A percentile compares a stretch with the other conserved stretches of the same genome.
phyloP scores from a whole-genome alignment of 1,140 invertebrate species.

The Macrostomum lignano region DNA sequence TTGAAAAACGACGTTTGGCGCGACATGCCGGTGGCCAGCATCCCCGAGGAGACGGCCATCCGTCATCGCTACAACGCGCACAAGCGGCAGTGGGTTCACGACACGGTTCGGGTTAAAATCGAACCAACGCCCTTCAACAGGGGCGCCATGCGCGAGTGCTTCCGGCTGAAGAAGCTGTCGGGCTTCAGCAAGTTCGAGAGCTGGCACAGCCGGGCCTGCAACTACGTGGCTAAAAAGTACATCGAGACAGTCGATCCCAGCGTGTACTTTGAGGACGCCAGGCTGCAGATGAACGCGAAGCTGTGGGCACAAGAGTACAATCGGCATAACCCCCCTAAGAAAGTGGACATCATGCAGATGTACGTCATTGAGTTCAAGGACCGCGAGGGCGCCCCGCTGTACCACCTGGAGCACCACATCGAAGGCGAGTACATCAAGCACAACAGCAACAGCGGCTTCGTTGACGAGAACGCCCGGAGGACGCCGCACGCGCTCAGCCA shows the following conservation, averaged over 20 bases:
- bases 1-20: no score
- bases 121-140: constrained; percentile 30
- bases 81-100: constrained; percentile 24
- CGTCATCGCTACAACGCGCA: constrained; percentile 28
- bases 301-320: constrained; percentile 37
- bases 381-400: constrained; percentile 27
- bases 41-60: constrained; percentile 9
- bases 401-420: constrained; percentile 35
- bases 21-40: not conserved
- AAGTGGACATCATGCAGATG: constrained; percentile 37
- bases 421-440: constrained; percentile 37
- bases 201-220: no score
- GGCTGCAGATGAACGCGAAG: constrained; percentile 36
- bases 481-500: constrained; percentile 37
- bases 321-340: constrained; percentile 34
- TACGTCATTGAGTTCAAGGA: constrained; percentile 32
- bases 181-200: no score
- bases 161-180: no score
- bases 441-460: constrained; percentile 37
- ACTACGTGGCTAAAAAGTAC: constrained; percentile 35
- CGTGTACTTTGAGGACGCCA: constrained; percentile 35
- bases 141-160: constrained; percentile 35
- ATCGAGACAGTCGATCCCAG: constrained; percentile 28
- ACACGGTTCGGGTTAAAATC: constrained; percentile 31
- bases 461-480: constrained; percentile 28